phyloP scores from a whole-genome alignment of 2,888 invertebrate species.

The Hetaerina titia region DNA sequence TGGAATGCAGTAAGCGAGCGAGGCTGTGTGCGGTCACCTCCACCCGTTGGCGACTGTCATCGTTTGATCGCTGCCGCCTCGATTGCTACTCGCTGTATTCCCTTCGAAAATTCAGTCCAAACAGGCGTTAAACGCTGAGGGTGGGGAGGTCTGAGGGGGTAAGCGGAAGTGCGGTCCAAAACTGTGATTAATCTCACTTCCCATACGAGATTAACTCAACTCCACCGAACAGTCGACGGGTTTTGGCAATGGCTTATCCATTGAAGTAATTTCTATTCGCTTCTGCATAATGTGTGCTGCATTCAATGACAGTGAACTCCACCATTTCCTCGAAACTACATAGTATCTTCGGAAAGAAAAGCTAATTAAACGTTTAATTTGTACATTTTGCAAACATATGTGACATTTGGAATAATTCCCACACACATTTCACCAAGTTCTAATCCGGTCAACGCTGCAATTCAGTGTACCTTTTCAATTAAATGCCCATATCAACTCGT shows the following conservation, averaged over 20 bases:
- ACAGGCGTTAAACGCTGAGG: not conserved
- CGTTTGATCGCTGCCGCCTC: not conserved
- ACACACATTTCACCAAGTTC: not conserved
- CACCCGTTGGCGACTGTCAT: not conserved
- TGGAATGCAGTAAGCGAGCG: too few relatives aligned
- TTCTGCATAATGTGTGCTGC: not conserved
- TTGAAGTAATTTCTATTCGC: not conserved
- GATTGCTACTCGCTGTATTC: not conserved
- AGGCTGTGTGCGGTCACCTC: too few relatives aligned
- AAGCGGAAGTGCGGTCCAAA: not conserved
- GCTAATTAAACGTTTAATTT: not conserved
- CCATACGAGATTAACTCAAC: constrained; percentile 1
- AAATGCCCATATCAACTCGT: not conserved
- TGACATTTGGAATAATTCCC: not conserved
- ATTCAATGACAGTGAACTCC: not conserved
- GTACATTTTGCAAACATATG: not conserved
- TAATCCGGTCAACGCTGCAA: not conserved
- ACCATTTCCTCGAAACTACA: not conserved
- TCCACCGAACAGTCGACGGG: not conserved
- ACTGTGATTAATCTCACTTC: constrained; percentile 23
- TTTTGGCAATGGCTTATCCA: not conserved
- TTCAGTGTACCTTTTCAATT: not conserved
- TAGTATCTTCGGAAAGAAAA: not conserved
- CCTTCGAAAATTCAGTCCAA: not conserved
- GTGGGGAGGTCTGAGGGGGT: not conserved